These are phyloP conservation scores for Diuraphis noxia DNA, from an alignment of 1,140 invertebrate species.

Conservation along the genomic window DNA sequence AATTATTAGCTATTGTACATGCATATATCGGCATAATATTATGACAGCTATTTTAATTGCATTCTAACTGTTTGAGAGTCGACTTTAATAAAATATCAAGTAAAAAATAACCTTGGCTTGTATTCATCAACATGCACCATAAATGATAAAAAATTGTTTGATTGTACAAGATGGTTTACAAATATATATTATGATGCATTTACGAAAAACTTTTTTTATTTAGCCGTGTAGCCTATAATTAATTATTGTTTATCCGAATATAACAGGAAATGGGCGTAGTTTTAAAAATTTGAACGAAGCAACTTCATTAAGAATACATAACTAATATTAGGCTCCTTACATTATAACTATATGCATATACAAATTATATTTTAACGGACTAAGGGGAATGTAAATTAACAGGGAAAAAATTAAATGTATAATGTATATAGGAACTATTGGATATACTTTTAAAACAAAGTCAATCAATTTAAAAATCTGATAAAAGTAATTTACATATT, in stretches of 20 bases:
- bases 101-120: background rate
- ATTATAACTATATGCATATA: background rate
- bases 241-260: slow-evolving; percentile 40
- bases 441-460: background rate
- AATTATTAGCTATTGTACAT: background rate
- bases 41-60: background rate
- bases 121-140: background rate
- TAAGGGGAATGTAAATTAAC: background rate
- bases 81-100: background rate
- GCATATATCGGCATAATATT: background rate
- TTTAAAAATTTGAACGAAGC: background rate
- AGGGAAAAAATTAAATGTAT: background rate
- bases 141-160: background rate
- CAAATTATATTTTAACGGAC: background rate
- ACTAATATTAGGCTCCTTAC: background rate
- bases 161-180: background rate
- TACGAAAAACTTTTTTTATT: background rate
- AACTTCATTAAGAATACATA: background rate
- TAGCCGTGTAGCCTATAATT: background rate
- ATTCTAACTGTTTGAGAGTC: background rate
- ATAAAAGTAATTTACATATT: background rate
- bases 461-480: background rate
- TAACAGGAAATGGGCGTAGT: slow-evolving; percentile 34
- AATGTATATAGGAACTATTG: background rate
- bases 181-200: background rate